These are phyloP conservation scores for Tipula lateralis DNA, from an alignment of 2,888 invertebrate species.

Conservation along the genomic window DNA sequence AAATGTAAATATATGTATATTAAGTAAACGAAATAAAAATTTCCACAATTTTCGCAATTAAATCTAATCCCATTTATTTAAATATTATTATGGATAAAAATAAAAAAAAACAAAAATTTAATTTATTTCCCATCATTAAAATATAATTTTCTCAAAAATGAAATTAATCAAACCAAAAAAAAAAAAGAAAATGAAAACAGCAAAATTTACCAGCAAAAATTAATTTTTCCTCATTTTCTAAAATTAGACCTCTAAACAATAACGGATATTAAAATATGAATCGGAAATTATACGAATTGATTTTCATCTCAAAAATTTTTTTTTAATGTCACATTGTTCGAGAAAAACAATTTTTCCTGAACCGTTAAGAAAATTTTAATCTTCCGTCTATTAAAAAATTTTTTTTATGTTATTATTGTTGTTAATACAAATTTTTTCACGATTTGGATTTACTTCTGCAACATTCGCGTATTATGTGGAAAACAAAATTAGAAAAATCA, in stretches of 20 bases:
- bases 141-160: not conserved
- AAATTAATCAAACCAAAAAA: not conserved
- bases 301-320: not conserved
- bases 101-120: not conserved
- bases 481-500: slow-evolving; percentile 3
- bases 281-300: not conserved
- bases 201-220: not conserved
- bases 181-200: no score
- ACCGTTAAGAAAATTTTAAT: not conserved
- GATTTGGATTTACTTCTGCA: not conserved
- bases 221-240: not conserved
- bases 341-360: not conserved
- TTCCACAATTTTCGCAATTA: slow-evolving; percentile 20
- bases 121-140: slow-evolving; percentile 1
- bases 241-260: slow-evolving; percentile 9
- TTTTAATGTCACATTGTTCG: not conserved
- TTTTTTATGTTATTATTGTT: not conserved
- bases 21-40: not conserved
- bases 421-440: not conserved
- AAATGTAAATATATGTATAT: not conserved
- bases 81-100: not conserved
- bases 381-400: not conserved
- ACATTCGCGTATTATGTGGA: not conserved
- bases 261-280: slow-evolving; percentile 14
- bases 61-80: slow-evolving; percentile 1